Evolutionary conservation across 2,888 invertebrate genomes (phyloP).

Genomic region (Aphodius granarius): DNA sequence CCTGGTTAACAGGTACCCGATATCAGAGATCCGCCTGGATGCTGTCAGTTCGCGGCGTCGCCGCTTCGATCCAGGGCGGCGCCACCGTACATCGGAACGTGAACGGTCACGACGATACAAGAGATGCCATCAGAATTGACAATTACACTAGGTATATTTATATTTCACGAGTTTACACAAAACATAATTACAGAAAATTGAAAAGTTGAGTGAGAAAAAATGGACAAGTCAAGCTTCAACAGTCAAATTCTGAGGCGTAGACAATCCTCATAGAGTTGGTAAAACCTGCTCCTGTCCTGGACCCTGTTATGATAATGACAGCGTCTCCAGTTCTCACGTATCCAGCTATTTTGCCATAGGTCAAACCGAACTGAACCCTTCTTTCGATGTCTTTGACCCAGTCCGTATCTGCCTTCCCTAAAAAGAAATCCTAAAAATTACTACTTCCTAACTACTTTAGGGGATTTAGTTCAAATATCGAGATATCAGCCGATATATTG

Average conservation of each 20-base stretch:
- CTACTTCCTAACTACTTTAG: too few relatives aligned
- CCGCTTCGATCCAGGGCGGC: conserved; percentile 38
- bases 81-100: conserved; percentile 7
- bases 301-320: conserved; percentile 71
- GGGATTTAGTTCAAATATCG: too few relatives aligned
- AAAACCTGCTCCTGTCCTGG: conserved; percentile 62
- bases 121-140: too few relatives aligned
- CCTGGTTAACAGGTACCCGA: conserved; percentile 36
- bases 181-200: background rate
- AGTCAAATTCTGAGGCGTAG: conserved; percentile 51
- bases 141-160: background rate
- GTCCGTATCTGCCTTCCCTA: conserved; percentile 25
- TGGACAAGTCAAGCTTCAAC: background rate
- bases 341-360: conserved; percentile 63
- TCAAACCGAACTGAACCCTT: conserved; percentile 61
- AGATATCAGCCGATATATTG: too few relatives aligned
- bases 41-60: conserved; percentile 32
- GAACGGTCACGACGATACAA: too few relatives aligned
- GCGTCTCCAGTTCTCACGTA: conserved; percentile 71
- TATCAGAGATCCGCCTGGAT: conserved; percentile 35
- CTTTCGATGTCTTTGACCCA: conserved; percentile 63
- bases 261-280: conserved; percentile 70
- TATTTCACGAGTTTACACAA: background rate
- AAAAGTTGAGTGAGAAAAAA: background rate
- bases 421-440: too few relatives aligned